Evolutionary conservation across 2,888 invertebrate species (phyloP), one percentile per base, ranked within the genome.

Genomic region (Xanthorhoe spadicearia): DNA sequence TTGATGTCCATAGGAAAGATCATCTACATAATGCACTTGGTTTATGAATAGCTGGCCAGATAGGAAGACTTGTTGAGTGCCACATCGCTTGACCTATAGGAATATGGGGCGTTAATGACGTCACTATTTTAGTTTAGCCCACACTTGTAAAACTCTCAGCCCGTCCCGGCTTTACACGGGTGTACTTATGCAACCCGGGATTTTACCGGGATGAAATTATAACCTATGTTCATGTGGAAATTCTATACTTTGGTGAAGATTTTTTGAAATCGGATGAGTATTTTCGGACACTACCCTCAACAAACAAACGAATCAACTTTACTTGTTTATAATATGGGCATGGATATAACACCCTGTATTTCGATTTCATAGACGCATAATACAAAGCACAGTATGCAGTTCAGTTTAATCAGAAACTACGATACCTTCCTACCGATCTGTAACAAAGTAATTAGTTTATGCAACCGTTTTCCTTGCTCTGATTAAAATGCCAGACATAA

Each of bases 391-490:
- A 61, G 48, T 48, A 38, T 28, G 17, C 48, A 55, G 51, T 62
- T 46, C 54, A 10, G 38, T 64, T 57, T 58, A 58, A 68, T 64
- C 61, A 61, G 46, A 54, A 38, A 28, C 57, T 68, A 57, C 57
- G 60, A 61, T 61, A 48, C 56, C n/a, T 57, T 50, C 43, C 52
- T 50, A 61, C 18, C 49, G 60, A 68, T 64, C 64, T 64, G 60
- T 68, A 60, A 57, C 64, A 61, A 64, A 53, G 56, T 64, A 64
- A 64, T 68, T 68, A 64, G 64, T 68, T 68, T 68, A 68, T 64
- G 64, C 53, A 68, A 68, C 57, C 57, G 28, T 58, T 68, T 68
- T 68, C 68, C 64, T 68, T 64, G 64, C 64, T 68, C 68, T 64
- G 68, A 68, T 68, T 68, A 68, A 61, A 64, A 57, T 51, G 61